A percentile compares a stretch with the other conserved stretches of the same genome.
These are phyloP conservation scores for Drosophila acutilabella DNA, from an alignment of 2,888 invertebrate genomes.

Conservation along the genomic window DNA sequence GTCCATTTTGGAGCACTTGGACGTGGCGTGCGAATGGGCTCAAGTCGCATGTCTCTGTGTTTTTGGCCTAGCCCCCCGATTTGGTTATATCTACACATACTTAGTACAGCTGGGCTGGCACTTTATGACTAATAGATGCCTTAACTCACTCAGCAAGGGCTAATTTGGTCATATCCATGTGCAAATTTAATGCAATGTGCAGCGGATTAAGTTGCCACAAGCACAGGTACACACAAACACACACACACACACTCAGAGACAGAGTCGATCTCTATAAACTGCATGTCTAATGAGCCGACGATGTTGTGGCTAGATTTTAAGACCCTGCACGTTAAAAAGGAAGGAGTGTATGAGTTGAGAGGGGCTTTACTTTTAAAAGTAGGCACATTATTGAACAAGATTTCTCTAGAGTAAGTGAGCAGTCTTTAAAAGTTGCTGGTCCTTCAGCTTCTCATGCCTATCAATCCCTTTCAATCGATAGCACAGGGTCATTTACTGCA, in stretches of 20 bases:
- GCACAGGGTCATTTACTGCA: too few relatives aligned
- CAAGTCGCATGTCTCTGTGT: constrained; percentile 26
- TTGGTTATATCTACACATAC: background rate
- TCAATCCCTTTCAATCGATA: too few relatives aligned
- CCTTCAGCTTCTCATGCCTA: too few relatives aligned
- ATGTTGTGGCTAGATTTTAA: constrained; percentile 10
- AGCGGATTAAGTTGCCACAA: constrained; percentile 63
- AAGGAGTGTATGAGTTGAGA: too few relatives aligned
- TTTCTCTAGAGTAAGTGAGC: too few relatives aligned
- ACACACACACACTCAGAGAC: background rate
- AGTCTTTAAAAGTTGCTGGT: too few relatives aligned
- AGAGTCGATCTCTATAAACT: constrained; percentile 15
- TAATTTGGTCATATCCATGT: constrained; percentile 71
- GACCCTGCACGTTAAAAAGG: background rate
- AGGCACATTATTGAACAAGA: too few relatives aligned
- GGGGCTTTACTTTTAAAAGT: too few relatives aligned
- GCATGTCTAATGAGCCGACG: constrained; percentile 67
- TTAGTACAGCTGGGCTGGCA: constrained; percentile 8
- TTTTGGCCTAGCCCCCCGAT: constrained; percentile 7
- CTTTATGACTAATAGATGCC: constrained; percentile 77
- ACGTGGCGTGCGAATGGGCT: constrained; percentile 76
- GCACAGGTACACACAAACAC: background rate
- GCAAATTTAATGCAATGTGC: constrained; percentile 67
- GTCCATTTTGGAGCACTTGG: constrained; percentile 50
- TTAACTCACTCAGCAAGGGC: constrained; percentile 71